These are phyloP conservation scores for Cataglyphis hispanica DNA, from an alignment of 1,140 invertebrate genomes.

Conservation along the genomic window DNA sequence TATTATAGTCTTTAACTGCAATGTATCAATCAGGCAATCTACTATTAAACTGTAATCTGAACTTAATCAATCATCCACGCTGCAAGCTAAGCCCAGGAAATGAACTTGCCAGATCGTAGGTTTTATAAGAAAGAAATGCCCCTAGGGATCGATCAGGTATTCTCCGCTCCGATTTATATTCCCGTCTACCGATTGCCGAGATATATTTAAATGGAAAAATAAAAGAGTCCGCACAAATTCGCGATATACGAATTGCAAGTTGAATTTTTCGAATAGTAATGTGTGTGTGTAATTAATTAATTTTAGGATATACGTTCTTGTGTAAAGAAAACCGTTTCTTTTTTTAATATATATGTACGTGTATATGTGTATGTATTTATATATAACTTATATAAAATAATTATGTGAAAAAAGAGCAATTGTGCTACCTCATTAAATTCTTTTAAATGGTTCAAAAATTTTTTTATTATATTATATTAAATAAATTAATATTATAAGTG, in stretches of 20 bases:
- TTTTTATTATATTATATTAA: too few relatives aligned
- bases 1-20: slow-evolving; percentile 36
- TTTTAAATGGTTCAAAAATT: background rate
- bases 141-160: slow-evolving; percentile 40
- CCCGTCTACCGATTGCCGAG: background rate
- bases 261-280: background rate
- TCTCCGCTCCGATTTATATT: slow-evolving; percentile 26
- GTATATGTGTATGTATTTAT: too few relatives aligned
- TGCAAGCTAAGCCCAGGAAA: slow-evolving; percentile 54
- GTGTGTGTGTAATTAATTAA: too few relatives aligned
- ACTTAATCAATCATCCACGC: slow-evolving; percentile 61
- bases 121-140: slow-evolving; percentile 47
- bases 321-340: too few relatives aligned
- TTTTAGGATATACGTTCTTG: too few relatives aligned
- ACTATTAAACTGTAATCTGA: slow-evolving; percentile 59
- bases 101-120: slow-evolving; percentile 61
- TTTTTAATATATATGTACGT: too few relatives aligned
- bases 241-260: background rate
- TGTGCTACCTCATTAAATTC: too few relatives aligned
- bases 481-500: background rate
- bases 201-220: slow-evolving; percentile 56
- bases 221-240: background rate
- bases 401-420: too few relatives aligned
- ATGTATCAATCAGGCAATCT: slow-evolving; percentile 49
- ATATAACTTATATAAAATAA: too few relatives aligned